A percentile compares a stretch with the other conserved stretches of the same genome.
Conservation (phyloP, 1,140 invertebrate genomes). For the Drosophila insularis region DNA sequence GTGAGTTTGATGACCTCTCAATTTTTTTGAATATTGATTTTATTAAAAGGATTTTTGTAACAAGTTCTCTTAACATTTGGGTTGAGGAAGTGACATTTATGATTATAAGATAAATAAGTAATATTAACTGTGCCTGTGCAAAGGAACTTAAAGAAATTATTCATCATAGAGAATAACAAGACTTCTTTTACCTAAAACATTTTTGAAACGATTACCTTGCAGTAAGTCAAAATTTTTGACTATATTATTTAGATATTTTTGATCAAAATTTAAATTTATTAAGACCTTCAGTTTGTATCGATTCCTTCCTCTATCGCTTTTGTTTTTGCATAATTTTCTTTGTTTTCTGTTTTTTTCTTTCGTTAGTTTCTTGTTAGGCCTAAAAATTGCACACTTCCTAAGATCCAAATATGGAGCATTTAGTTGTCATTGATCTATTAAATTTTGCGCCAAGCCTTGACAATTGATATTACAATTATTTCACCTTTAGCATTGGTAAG, state of each 20-base stretch:
- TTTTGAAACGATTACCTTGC: no score
- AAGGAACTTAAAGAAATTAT: no score
- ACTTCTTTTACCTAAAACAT: no score
- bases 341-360: not conserved
- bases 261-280: not conserved
- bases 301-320: not conserved
- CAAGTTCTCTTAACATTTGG: not conserved
- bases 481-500: not conserved
- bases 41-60: not conserved
- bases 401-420: not conserved
- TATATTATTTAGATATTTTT: not conserved
- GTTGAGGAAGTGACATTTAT: not conserved
- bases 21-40: not conserved
- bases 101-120: no score
- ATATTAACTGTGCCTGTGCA: no score
- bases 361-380: not conserved
- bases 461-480: not conserved
- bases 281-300: not conserved
- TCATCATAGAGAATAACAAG: no score
- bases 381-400: constrained; percentile 2
- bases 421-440: constrained; percentile 2
- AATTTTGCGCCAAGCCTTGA: not conserved
- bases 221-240: no score
- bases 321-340: not conserved
- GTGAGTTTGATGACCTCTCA: not conserved